Percentiles rank a stretch among this genome's conserved stretches.
These are phyloP conservation scores for Caenorhabditis remanei DNA, from an alignment of 1,140 invertebrate species.

Conservation along the genomic window DNA sequence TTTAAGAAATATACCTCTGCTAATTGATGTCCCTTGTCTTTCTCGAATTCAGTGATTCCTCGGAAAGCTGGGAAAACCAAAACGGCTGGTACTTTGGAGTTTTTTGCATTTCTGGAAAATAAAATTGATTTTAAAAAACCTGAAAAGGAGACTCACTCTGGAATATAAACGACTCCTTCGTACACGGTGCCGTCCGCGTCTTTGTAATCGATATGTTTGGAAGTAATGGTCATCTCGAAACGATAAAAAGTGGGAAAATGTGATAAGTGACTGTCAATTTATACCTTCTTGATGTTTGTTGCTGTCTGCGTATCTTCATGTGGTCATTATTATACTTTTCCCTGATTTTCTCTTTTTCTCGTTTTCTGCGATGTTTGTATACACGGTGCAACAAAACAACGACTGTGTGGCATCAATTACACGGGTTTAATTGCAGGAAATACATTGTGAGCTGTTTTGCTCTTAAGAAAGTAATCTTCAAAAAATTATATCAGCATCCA, in stretches of 20 bases:
- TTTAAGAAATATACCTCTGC: slow-evolving; percentile 65
- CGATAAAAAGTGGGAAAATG: too few species aligned
- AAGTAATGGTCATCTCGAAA: slow-evolving; percentile 33
- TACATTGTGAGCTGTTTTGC: too few species aligned
- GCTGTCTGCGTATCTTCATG: slow-evolving; percentile 20
- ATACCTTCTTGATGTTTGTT: neutral
- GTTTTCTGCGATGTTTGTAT: neutral
- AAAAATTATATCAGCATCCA: too few species aligned
- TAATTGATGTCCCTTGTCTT: slow-evolving; percentile 64
- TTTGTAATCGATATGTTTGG: slow-evolving; percentile 14
- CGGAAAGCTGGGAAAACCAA: slow-evolving; percentile 68
- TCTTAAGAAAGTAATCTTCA: too few species aligned
- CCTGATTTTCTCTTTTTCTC: neutral
- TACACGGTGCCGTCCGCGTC: slow-evolving; percentile 47
- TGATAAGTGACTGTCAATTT: neutral
- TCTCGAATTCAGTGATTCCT: slow-evolving; percentile 67
- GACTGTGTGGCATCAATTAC: too few species aligned
- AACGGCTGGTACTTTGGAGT: slow-evolving; percentile 65
- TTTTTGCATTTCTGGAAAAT: slow-evolving; percentile 14
- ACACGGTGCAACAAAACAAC: neutral
- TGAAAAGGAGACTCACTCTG: slow-evolving; percentile 49
- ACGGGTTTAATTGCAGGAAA: too few species aligned
- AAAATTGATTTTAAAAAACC: neutral
- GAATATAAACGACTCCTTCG: slow-evolving; percentile 59
- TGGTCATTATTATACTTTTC: neutral